phyloP scores from a whole-genome alignment of 2,113 vertebrate genomes.

The Tor tambroides region DNA sequence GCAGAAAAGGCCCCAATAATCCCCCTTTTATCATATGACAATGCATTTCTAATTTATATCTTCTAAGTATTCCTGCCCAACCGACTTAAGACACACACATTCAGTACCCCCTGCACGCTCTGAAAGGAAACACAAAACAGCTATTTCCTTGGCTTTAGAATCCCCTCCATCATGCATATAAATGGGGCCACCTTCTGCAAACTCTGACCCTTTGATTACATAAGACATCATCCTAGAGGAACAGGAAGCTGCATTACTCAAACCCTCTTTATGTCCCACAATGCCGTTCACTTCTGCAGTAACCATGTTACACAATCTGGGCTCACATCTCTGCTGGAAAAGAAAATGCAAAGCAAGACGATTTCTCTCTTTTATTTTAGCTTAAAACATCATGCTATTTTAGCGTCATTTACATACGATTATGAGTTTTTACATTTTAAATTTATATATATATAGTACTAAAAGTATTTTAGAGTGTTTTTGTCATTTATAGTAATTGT shows the following conservation, averaged over 20 bases:
- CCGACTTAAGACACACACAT: neutral
- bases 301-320: slow-evolving; percentile 30
- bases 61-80: neutral
- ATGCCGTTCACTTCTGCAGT: slow-evolving; percentile 68
- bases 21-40: no score
- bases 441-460: no score
- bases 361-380: neutral
- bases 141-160: neutral
- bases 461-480: no score
- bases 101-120: neutral
- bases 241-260: slow-evolving; percentile 67
- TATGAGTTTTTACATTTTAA: no score
- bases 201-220: slow-evolving; percentile 54
- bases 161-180: neutral
- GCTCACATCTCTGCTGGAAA: slow-evolving; percentile 17
- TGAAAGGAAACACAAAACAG: neutral
- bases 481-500: no score
- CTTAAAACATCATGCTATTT: neutral
- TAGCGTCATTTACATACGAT: no score
- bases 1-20: no score
- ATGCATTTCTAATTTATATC: no score
- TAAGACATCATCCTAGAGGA: slow-evolving; percentile 54
- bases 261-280: slow-evolving; percentile 67
- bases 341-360: slow-evolving; percentile 13
- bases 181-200: slow-evolving; percentile 39